Conservation (phyloP, 2,797 vertebrate genomes). For the Pseudomugil tenellus region DNA sequence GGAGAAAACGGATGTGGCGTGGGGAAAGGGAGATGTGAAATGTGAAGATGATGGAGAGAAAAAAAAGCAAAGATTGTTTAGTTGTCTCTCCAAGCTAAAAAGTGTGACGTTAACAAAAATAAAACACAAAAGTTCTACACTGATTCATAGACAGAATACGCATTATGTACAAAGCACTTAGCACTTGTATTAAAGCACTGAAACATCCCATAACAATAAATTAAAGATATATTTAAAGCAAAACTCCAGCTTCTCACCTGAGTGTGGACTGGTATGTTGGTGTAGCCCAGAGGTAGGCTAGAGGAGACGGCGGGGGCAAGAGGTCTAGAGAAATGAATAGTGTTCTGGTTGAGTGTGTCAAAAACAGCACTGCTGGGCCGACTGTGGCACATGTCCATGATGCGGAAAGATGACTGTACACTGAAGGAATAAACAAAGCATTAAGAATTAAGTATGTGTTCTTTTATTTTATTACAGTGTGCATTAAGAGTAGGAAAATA, state of each 20-base stretch:
- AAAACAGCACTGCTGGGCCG: constrained; percentile 82
- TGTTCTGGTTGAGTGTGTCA: constrained; percentile 92
- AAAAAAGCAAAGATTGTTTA: neutral
- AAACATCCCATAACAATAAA: neutral
- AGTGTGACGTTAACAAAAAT: neutral
- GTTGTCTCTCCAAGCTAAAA: too few species aligned
- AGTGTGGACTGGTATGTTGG: constrained; percentile 91
- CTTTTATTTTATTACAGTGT: neutral
- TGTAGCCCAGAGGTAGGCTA: constrained; percentile 88
- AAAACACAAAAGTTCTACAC: neutral
- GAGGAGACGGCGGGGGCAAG: constrained; percentile 83
- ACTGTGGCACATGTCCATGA: constrained; percentile 95
- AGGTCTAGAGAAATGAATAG: constrained; percentile 87
- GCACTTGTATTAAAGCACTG: too few species aligned
- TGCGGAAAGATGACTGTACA: constrained; percentile 97
- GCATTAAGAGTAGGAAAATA: neutral
- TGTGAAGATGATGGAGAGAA: neutral
- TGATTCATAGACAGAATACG: neutral
- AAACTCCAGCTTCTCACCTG: constrained; percentile 83
- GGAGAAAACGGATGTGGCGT: neutral
- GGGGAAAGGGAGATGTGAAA: neutral
- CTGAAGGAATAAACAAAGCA: constrained; percentile 64
- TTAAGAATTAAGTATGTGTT: neutral
- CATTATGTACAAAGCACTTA: neutral
- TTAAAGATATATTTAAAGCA: neutral